Evolutionary conservation across 92 coral and sea anemone genomes (phyloP).

Genomic region (Umimayanthus kanabou): DNA sequence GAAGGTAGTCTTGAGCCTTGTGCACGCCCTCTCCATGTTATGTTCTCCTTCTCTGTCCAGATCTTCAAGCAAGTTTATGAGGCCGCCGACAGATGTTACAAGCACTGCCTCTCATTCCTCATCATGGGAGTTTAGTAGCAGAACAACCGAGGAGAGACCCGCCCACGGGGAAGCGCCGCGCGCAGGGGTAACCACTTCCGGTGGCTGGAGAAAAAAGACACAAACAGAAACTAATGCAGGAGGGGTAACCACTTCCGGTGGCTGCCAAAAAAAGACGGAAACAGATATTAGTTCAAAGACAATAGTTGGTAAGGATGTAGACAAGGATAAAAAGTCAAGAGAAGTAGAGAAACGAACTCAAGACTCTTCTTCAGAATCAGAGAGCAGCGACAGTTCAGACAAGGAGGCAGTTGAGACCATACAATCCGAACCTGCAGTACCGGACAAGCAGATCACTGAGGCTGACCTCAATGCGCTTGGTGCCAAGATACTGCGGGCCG

Average conservation of each 20-base stretch:
- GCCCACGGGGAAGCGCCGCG: slow-evolving; percentile 24
- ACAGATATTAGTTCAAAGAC: slow-evolving; percentile 32
- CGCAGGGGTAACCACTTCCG: slow-evolving; percentile 57
- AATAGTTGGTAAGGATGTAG: background rate
- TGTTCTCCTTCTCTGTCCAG: background rate
- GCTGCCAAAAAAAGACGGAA: slow-evolving; percentile 81
- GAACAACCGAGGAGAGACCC: slow-evolving; percentile 34
- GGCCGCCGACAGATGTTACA: slow-evolving; percentile 59
- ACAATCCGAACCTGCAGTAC: slow-evolving; percentile 48
- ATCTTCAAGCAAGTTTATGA: slow-evolving; percentile 64
- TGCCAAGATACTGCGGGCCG: slow-evolving; percentile 91
- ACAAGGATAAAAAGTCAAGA: background rate
- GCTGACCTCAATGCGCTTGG: slow-evolving; percentile 94
- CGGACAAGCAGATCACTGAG: slow-evolving; percentile 78
- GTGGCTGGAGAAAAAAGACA: slow-evolving; percentile 87
- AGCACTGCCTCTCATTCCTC: slow-evolving; percentile 50
- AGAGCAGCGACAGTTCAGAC: slow-evolving; percentile 20
- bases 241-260: slow-evolving; percentile 62
- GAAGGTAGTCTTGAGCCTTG: too few species aligned
- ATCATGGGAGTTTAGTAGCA: slow-evolving; percentile 56
- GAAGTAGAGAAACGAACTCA: slow-evolving; percentile 32
- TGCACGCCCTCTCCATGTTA: background rate
- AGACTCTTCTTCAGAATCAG: slow-evolving; percentile 32
- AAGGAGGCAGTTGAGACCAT: slow-evolving; percentile 18
- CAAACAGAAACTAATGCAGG: slow-evolving; percentile 37